Base-by-base conservation (phyloP, 2,797 vertebrate genomes). In the Hydrocynus forskahlii region DNA sequence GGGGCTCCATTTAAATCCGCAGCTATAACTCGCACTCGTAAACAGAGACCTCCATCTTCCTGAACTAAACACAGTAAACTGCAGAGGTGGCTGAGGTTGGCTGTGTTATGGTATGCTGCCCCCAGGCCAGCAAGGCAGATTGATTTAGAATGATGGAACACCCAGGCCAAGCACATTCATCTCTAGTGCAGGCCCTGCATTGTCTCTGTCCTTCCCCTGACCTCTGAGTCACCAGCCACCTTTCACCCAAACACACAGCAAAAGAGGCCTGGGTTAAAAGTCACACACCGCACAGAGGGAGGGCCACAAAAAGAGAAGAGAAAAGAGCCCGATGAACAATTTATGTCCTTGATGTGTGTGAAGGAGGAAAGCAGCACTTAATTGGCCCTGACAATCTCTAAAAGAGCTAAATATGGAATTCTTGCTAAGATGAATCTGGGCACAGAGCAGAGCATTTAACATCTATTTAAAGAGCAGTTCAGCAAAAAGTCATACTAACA, bases 81-180 rank as follows among this genome's bases (percentile, higher is more conserved):
- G 35, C n/a, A n/a, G 57, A 55, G 57, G 14, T 70, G 76, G 54
- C 43, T 25, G 54, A 57, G 21, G 54, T 40, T 48, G 64, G 71
- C 23, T 63, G 63, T 78, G 50, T 79, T 62, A 43, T 74, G 29
- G 29, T 48, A 50, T 67, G 19, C 57, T 48, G 52, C 45, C 25
- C 75, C 55, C 55, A 29, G 45, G 25, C 75, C 40, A 79, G 8
- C 10, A 40, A 25, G 71, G 76, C 19, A 77, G 55, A 67, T 17
- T 83, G 77, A 80, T 85, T 84, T 87, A 84, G 82, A 83, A 68
- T n/a, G 45, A 79, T 83, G 79, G 67, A 79, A 82, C 63, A 62
- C 48, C 75, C 67, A 79, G 14, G 82, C 12, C 63, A 75, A 67
- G 48, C 67, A 59, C 64, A 72, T 66, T 83, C 70, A 75, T 81